Conservation (phyloP, 2,888 invertebrate species). For the Monochamus alternatus region DNA sequence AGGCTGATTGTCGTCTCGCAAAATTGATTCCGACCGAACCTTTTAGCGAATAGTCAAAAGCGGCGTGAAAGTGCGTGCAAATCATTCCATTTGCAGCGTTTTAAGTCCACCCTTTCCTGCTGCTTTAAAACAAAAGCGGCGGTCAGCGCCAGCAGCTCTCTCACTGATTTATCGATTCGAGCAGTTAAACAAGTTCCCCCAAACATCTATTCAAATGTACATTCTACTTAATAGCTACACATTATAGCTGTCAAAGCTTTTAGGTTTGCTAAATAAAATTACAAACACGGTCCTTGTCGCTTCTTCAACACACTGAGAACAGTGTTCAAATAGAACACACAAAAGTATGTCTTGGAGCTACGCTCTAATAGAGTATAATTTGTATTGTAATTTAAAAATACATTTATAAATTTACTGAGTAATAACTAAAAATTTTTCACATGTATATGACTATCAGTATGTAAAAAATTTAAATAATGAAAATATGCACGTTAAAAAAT, state of each 20-base stretch:
- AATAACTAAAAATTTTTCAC: too few species aligned
- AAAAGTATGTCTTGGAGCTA: too few species aligned
- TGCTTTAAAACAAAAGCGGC: constrained; percentile 58
- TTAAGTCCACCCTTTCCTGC: constrained; percentile 32
- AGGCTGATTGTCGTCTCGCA: constrained; percentile 52
- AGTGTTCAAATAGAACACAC: background rate
- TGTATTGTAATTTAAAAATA: too few species aligned
- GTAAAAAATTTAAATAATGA: too few species aligned
- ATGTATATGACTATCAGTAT: too few species aligned
- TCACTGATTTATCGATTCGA: constrained; percentile 64
- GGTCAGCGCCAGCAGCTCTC: constrained; percentile 60
- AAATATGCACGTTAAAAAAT: too few species aligned
- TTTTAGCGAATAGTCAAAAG: constrained; percentile 59
- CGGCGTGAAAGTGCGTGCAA: constrained; percentile 51
- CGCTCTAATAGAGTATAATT: too few species aligned
- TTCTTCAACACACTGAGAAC: background rate
- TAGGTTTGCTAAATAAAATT: constrained; percentile 52
- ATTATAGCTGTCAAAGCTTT: constrained; percentile 64
- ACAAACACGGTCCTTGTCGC: constrained; percentile 40
- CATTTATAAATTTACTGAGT: too few species aligned
- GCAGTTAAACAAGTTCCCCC: constrained; percentile 50
- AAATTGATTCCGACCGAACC: constrained; percentile 60
- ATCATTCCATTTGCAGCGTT: constrained; percentile 57
- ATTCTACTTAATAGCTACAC: constrained; percentile 63
- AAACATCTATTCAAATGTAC: constrained; percentile 63